Base-by-base conservation (phyloP, 2,113 vertebrate genomes). In the Oncorhynchus nerka region DNA sequence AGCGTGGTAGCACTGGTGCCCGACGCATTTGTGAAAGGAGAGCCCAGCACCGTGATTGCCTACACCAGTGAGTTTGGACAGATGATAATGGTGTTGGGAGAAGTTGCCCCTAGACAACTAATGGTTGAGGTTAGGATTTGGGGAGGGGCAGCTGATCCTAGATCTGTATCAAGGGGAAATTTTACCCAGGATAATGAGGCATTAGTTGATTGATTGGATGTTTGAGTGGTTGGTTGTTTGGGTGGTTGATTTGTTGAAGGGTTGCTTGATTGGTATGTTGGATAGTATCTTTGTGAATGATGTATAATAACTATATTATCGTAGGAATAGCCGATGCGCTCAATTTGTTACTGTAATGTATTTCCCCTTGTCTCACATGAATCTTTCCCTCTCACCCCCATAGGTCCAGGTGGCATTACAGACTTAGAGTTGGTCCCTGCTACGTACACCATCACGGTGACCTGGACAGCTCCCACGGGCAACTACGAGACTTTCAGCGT, bases 1-100 rank as follows among this genome's bases (percentile, higher is more conserved):
- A 4, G 0, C 0, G 89, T 92, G 69, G 16, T 15, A 0, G 79
- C 81, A 0, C 26, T 70, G 67, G 59, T 81, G 34, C 24, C 11
- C 16, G 64, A 51, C 8, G 0, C 3, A 6, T n/a, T 2, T 5
- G 3, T 81, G 71, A 2, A 68, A 34, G 90, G 90, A 79, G 34
- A 87, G 0, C 1, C 0, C 0, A 0, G 0, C 9, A 28, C 0
- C 0, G 19, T 68, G 1, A 0, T 0, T 1, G 1, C 0, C 62
- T 78, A 68, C 76, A 92, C 89, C 0, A 15, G 90, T 92, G 81
- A 85, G 75, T 78, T 39, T 65, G 9, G 24, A 0, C 66, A 20
- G 66, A 68, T 39, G 55, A 8, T 22, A 12, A 24, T 24, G 62
- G 5, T 26, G 34, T 49, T 15, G 12, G 13, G 49, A 15, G 12